Base-by-base conservation (phyloP, 1,140 invertebrate species). In the Plodia interpunctella region DNA sequence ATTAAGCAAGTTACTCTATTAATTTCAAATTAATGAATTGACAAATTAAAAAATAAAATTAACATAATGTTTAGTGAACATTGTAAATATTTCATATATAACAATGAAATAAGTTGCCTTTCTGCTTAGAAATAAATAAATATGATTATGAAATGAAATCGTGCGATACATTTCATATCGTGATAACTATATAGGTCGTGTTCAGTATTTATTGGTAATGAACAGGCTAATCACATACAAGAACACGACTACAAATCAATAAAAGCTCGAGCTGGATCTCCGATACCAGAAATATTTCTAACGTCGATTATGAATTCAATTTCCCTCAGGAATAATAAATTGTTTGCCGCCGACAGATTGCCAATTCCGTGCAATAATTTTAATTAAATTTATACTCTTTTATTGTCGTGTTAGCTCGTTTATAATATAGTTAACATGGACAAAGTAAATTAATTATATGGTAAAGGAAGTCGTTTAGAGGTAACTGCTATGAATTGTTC, bases 301-400 rank as follows among this genome's bases (percentile, higher is more conserved):
- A 20, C 6, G 11, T 56, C 44, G 55, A 35, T 44, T 44, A 56
- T 56, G 32, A 20, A 56, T 38, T 32, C 18, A 56, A 56, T 56
- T 56, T 56, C 32, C 55, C 5, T 44, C 13, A 56, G 55, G 35
- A 44, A 35, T 38, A 56, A 56, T 56, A 35, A 38, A 38, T 56
- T 20, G 30, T 18, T 18, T 18, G 35, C 21, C 32, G 55, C 18
- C 20, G 55, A 10, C 32, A 35, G 32, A 35, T 19, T 19, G 38
- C 19, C 17, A 44, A 44, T 44, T 56, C 55, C 32, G 55, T 44
- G 20, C 32, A 2, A 28, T 19, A 20, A 38, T 35, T 44, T 56
- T 56, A 20, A 18, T 30, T 56, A 35, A 25, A 25, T n/a, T n/a
- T n/a, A n/a, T n/a, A n/a, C n/a, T n/a, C n/a, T n/a, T n/a, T n/a